Conservation (phyloP, 1,140 invertebrate species). For the Drosophila nigromelanica region DNA sequence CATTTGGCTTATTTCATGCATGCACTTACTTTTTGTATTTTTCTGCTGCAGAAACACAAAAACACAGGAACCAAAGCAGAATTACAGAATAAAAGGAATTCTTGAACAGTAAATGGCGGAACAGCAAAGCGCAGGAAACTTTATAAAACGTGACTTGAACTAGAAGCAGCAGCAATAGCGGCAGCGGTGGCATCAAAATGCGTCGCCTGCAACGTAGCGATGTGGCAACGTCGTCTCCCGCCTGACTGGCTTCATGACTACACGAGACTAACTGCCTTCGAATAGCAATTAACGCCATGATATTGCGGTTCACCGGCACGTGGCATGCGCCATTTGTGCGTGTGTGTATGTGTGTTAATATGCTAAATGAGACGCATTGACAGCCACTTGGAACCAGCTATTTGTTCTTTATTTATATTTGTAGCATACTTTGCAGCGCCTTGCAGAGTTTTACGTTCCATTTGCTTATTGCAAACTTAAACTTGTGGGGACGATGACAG, state of each 20-base stretch:
- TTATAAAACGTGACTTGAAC: constrained; percentile 65
- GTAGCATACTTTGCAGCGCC: constrained; percentile 59
- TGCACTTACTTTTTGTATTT: constrained; percentile 27
- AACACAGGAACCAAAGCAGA: constrained; percentile 4
- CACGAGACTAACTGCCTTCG: constrained; percentile 37
- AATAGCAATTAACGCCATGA: constrained; percentile 77
- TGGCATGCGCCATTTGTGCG: constrained; percentile 49
- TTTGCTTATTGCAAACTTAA: constrained; percentile 70
- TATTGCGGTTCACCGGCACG: constrained; percentile 72
- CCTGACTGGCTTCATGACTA: constrained; percentile 11
- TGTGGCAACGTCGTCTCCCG: constrained; percentile 15
- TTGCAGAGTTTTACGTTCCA: constrained; percentile 48
- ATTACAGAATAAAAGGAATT: constrained; percentile 31
- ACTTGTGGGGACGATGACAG: constrained; percentile 67
- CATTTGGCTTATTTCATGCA: constrained; percentile 31
- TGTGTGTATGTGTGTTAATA: constrained; percentile 43
- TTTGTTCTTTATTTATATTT: constrained; percentile 43
- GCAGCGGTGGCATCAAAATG: background rate
- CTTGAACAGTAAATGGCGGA: constrained; percentile 56
- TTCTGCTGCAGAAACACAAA: constrained; percentile 14
- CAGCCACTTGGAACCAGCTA: constrained; percentile 27
- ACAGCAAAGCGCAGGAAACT: constrained; percentile 55
- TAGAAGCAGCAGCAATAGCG: constrained; percentile 4
- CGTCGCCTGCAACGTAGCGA: constrained; percentile 8
- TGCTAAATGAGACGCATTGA: constrained; percentile 69